phyloP scores from a whole-genome alignment of 2,797 vertebrate species.

The Sebastes minor region DNA sequence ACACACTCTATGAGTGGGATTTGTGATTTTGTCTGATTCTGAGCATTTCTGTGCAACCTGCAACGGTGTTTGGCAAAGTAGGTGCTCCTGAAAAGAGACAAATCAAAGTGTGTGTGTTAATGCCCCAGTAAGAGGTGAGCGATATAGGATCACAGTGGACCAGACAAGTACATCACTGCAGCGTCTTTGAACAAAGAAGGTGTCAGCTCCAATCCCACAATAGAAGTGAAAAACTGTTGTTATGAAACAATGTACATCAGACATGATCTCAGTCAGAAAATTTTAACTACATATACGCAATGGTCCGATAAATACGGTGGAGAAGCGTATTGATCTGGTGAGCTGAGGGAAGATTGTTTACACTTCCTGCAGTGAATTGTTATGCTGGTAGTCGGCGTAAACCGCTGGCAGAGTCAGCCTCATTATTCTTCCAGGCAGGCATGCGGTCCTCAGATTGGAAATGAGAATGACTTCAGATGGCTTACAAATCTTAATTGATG shows the following conservation, averaged over 20 bases:
- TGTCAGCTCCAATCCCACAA: background rate
- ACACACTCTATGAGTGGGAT: background rate
- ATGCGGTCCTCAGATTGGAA: background rate
- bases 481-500: conserved; percentile 40
- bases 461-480: conserved; percentile 32
- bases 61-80: background rate
- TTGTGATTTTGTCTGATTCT: background rate
- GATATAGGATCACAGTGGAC: background rate
- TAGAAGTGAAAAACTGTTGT: background rate
- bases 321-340: conserved; percentile 45
- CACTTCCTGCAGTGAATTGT: conserved; percentile 51
- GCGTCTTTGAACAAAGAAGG: background rate
- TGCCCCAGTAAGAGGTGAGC: background rate
- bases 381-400: conserved; percentile 11
- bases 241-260: too few relatives aligned
- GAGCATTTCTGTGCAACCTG: background rate
- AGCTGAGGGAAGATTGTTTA: conserved; percentile 42
- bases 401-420: conserved; percentile 33
- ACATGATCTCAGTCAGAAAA: conserved; percentile 5
- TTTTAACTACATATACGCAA: background rate
- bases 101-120: background rate
- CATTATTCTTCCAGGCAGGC: conserved; percentile 46
- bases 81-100: background rate
- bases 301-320: conserved; percentile 18
- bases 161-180: background rate